A percentile compares a stretch with the other conserved stretches of the same genome.
phyloP scores from a whole-genome alignment of 2,888 invertebrate genomes.

The Lasioglossum vierecki region DNA sequence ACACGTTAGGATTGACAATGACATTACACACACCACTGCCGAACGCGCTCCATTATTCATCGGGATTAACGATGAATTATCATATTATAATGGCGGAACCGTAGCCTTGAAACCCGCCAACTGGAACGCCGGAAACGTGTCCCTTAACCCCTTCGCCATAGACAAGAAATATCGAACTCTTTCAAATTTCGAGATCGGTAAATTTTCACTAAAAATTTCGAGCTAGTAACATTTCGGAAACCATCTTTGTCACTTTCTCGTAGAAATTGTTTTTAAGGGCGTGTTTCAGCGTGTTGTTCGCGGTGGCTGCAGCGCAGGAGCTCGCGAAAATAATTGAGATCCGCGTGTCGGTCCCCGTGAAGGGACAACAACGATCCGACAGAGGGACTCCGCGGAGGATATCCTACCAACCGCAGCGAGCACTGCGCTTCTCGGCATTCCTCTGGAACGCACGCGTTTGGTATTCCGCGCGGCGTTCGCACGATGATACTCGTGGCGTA shows the following conservation, averaged over 20 bases:
- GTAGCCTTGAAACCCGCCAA: conserved; percentile 63
- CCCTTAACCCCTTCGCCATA: neutral
- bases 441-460: conserved; percentile 24
- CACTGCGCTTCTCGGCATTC: conserved; percentile 28
- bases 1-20: conserved; percentile 78
- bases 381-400: conserved; percentile 8
- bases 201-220: too few species aligned
- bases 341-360: conserved; percentile 1
- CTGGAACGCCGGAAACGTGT: conserved; percentile 34
- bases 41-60: conserved; percentile 79
- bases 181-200: neutral
- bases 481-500: conserved; percentile 51
- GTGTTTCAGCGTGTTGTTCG: neutral
- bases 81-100: conserved; percentile 79
- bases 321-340: conserved; percentile 5
- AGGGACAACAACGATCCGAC: conserved; percentile 33
- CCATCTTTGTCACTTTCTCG: neutral
- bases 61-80: conserved; percentile 81
- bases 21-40: conserved; percentile 74
- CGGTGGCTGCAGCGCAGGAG: neutral
- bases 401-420: conserved; percentile 21
- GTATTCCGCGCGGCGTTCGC: conserved; percentile 36
- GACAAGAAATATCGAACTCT: neutral
- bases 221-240: too few species aligned
- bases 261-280: neutral